Evolutionary conservation across 2,113 vertebrate species (phyloP).

Genomic region (Pagrus major): DNA sequence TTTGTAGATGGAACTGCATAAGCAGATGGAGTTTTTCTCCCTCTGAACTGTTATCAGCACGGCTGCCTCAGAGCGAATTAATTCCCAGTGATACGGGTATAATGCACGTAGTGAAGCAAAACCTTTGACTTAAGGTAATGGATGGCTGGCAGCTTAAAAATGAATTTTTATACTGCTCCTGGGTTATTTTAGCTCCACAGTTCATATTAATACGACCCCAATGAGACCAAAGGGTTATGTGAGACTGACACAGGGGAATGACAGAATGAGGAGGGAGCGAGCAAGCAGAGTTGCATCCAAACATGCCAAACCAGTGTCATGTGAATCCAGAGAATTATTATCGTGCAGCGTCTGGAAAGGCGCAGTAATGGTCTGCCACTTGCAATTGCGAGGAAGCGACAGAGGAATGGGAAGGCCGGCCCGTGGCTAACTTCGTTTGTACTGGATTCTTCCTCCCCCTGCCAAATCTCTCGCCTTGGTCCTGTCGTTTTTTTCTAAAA

Average conservation of each 20-base stretch:
- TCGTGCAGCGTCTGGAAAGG: constrained; percentile 68
- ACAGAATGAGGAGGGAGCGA: constrained; percentile 44
- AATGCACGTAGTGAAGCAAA: constrained; percentile 51
- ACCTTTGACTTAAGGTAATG: constrained; percentile 64
- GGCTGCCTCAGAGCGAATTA: constrained; percentile 48
- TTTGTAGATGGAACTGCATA: constrained; percentile 34
- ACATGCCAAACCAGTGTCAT: constrained; percentile 59
- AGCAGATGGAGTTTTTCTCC: constrained; percentile 33
- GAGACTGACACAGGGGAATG: constrained; percentile 47
- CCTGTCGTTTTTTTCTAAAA: constrained; percentile 43
- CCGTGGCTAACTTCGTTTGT: constrained; percentile 76
- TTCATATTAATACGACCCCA: constrained; percentile 65
- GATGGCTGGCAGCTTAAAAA: constrained; percentile 48
- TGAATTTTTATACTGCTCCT: constrained; percentile 53
- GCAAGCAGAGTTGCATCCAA: constrained; percentile 51
- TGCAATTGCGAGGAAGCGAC: constrained; percentile 73
- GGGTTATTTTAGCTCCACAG: constrained; percentile 58
- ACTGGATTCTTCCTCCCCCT: constrained; percentile 61
- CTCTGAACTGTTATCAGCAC: constrained; percentile 60
- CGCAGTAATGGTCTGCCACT: constrained; percentile 77
- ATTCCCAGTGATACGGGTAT: constrained; percentile 58
- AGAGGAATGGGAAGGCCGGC: constrained; percentile 59
- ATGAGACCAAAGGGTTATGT: constrained; percentile 37
- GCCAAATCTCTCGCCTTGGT: constrained; percentile 51
- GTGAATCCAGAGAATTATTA: constrained; percentile 67